These are phyloP conservation scores for Spatulosminthurus flaviceps DNA, from an alignment of 2,888 invertebrate species.

Conservation along the genomic window DNA sequence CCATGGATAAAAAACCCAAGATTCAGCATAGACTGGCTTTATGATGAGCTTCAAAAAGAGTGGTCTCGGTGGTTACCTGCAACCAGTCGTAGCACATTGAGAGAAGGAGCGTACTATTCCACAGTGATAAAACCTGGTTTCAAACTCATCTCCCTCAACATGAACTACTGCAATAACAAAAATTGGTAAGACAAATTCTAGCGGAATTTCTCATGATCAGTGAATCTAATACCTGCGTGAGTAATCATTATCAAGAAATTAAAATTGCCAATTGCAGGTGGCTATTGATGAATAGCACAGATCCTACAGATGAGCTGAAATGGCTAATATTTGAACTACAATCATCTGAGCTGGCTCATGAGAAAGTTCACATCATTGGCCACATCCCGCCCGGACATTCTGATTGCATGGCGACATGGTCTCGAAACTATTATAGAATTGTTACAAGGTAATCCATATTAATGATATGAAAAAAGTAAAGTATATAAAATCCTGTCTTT, in stretches of 20 bases:
- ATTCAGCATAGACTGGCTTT: conserved; percentile 89
- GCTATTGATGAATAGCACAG: conserved; percentile 91
- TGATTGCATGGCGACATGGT: conserved; percentile 95
- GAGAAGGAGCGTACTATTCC: conserved; percentile 90
- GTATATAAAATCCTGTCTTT: no score
- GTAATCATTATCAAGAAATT: no score
- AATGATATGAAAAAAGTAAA: no score
- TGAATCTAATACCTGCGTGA: no score
- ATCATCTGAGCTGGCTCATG: conserved; percentile 90
- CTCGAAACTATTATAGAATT: conserved; percentile 90
- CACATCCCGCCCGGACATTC: conserved; percentile 96
- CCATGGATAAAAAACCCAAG: conserved; percentile 81
- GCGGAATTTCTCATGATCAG: conserved; percentile 56
- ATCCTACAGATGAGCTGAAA: conserved; percentile 92
- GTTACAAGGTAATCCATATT: conserved; percentile 73
- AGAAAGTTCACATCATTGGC: conserved; percentile 96
- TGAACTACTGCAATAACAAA: conserved; percentile 95
- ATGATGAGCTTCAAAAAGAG: conserved; percentile 85
- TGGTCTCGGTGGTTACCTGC: conserved; percentile 93
- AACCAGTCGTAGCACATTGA: conserved; percentile 84
- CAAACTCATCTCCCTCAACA: conserved; percentile 93
- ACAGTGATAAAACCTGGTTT: conserved; percentile 89
- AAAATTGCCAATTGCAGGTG: no score
- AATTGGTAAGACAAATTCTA: conserved; percentile 76
- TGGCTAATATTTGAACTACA: conserved; percentile 96